Percentiles rank a stretch among this genome's conserved stretches.
phyloP scores from a whole-genome alignment of 2,797 vertebrate species.

The Caiman crocodilus region DNA sequence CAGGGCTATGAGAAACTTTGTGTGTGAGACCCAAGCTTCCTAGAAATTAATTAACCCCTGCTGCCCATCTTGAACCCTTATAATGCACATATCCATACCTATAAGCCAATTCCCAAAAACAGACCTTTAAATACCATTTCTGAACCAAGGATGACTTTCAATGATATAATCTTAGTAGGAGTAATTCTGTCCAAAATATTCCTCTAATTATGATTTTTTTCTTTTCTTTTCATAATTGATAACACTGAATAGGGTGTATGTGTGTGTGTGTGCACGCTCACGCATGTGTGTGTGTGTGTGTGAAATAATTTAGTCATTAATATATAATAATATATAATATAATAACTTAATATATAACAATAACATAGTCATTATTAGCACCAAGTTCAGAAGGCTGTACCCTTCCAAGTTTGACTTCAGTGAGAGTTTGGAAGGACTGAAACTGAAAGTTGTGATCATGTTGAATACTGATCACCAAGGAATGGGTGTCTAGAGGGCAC shows the following conservation, averaged over 20 bases:
- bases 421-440: neutral
- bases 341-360: no score
- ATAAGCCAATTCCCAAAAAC: no score
- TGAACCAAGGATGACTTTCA: neutral
- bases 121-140: no score
- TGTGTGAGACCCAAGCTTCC: no score
- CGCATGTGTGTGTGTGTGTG: no score
- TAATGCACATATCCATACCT: no score
- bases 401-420: neutral
- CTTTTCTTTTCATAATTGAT: neutral
- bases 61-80: no score
- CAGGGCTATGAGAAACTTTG: no score
- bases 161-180: neutral
- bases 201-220: neutral
- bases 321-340: no score
- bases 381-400: neutral
- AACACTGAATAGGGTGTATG: neutral
- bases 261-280: no score
- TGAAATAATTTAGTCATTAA: no score
- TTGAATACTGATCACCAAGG: fast-evolving
- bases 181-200: neutral
- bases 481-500: fast-evolving
- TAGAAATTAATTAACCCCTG: no score
- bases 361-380: fast-evolving
- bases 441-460: neutral